Evolutionary conservation across 2,797 vertebrate species (phyloP), one percentile per base, ranked within the genome.

Genomic region (Knipowitschia caucasica): DNA sequence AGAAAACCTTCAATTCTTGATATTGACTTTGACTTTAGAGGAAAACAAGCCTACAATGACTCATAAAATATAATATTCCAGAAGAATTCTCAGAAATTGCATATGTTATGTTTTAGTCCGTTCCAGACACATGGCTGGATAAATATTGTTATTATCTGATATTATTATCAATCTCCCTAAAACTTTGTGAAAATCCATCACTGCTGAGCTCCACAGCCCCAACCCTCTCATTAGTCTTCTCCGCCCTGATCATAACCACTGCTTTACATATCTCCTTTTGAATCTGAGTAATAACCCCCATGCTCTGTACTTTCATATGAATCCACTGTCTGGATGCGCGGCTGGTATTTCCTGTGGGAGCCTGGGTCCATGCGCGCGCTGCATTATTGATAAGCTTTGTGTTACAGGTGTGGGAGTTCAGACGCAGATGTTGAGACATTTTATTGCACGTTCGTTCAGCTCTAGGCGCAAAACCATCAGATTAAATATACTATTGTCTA

Each of bases 271-370:
- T 42, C 39, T 24, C 18, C 14, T 6, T 55, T 56, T 62, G 47
- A 59, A 56, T 39, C 50, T 4, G 60, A 62, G 71, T 53, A 64
- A 59, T 67, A 62, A 69, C 53, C 17, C 27, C 34, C 6, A 59
- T 56, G 63, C 70, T 62, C 52, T 59, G 64, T 46, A 26, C 74
- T 69, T 78, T 74, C 67, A 64, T 68, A 63, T 72, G 77, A 56
- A 75, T 78, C 57, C 59, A 25, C 9, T 7, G 36, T 39, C 54
- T 62, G 57, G 53, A 71, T 69, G 63, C 25, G 17, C 25, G 17
- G 12, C 47, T 61, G n/a, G 58, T 43, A 82, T 84, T 76, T 84
- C 80, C 78, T 69, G 45, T 1, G 80, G 78, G 80, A 80, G 46
- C 5, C n/a, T n/a, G n/a, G n/a, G n/a, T n/a, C n/a, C 0, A 7